phyloP scores from a whole-genome alignment of 2,113 vertebrate species.

The Odontesthes bonariensis region DNA sequence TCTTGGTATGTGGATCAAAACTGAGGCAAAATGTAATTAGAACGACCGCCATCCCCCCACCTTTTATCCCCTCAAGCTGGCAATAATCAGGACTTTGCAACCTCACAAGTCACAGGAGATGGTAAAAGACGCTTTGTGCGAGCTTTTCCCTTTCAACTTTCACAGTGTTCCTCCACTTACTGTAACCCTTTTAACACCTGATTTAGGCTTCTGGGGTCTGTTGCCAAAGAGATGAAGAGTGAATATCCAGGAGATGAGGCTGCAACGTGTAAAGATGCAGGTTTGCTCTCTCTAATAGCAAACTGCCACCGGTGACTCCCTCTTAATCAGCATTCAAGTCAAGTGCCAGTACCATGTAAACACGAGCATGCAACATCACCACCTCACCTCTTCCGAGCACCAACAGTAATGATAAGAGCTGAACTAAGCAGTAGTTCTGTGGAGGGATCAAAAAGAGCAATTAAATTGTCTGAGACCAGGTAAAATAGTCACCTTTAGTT shows the following conservation, averaged over 20 bases:
- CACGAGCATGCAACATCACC: slow-evolving; percentile 23
- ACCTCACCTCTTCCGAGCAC: slow-evolving; percentile 7
- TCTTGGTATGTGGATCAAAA: slow-evolving; percentile 24
- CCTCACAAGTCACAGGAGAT: slow-evolving; percentile 27
- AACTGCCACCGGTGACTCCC: slow-evolving; percentile 22
- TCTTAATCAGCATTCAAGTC: slow-evolving; percentile 58
- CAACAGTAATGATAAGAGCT: slow-evolving; percentile 5
- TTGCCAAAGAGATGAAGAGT: slow-evolving; percentile 21
- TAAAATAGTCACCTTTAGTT: slow-evolving; percentile 7
- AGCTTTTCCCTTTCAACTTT: slow-evolving; percentile 9
- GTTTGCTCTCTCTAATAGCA: background rate
- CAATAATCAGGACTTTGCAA: background rate
- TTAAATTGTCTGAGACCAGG: background rate
- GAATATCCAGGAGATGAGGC: slow-evolving; percentile 2
- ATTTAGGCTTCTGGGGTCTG: background rate
- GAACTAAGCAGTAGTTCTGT: slow-evolving; percentile 27
- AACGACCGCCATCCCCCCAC: no score
- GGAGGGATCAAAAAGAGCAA: background rate
- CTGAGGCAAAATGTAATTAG: background rate
- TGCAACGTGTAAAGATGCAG: slow-evolving; percentile 3
- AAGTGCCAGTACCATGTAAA: slow-evolving; percentile 23
- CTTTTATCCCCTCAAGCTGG: background rate
- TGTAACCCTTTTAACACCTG: slow-evolving; percentile 8
- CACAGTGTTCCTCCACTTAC: background rate
- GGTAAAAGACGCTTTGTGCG: slow-evolving; percentile 2